These are phyloP conservation scores for Lithobates sylvaticus DNA, from an alignment of 2,797 vertebrate genomes.

Conservation along the genomic window DNA sequence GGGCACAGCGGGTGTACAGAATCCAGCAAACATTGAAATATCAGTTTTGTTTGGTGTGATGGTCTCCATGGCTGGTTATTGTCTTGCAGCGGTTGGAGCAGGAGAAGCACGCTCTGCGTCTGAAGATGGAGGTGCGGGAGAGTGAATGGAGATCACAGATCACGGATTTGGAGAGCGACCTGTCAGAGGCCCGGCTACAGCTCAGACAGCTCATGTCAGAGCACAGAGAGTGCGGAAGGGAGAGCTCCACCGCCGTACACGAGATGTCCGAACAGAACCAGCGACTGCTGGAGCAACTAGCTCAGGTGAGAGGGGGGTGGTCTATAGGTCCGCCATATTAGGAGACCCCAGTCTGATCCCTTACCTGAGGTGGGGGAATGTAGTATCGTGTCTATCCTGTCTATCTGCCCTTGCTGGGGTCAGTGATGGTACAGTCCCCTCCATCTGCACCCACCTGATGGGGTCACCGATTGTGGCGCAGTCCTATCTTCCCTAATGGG, in stretches of 20 bases:
- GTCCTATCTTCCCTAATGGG: too few relatives aligned
- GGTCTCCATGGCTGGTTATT: neutral
- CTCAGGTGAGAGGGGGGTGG: conserved; percentile 64
- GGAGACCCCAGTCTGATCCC: too few relatives aligned
- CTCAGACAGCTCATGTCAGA: conserved; percentile 69
- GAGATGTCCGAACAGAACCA: conserved; percentile 75
- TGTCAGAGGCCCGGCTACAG: conserved; percentile 44
- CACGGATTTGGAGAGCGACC: conserved; percentile 56
- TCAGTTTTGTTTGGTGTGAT: too few relatives aligned
- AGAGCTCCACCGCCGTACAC: conserved; percentile 64
- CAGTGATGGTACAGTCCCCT: too few relatives aligned
- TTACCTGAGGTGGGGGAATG: too few relatives aligned
- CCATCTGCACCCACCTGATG: too few relatives aligned
- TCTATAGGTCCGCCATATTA: too few relatives aligned
- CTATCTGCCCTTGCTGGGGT: too few relatives aligned
- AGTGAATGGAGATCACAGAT: conserved; percentile 53
- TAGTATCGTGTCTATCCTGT: too few relatives aligned
- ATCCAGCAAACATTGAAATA: too few relatives aligned
- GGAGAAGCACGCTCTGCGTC: conserved; percentile 38
- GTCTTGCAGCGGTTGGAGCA: conserved; percentile 53
- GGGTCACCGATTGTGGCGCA: too few relatives aligned
- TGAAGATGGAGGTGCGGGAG: conserved; percentile 50
- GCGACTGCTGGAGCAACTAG: conserved; percentile 72
- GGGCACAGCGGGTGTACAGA: too few relatives aligned
- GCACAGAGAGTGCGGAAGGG: conserved; percentile 70